These are phyloP conservation scores for Mimachlamys varia DNA, from an alignment of 2,888 invertebrate species.

Conservation along the genomic window DNA sequence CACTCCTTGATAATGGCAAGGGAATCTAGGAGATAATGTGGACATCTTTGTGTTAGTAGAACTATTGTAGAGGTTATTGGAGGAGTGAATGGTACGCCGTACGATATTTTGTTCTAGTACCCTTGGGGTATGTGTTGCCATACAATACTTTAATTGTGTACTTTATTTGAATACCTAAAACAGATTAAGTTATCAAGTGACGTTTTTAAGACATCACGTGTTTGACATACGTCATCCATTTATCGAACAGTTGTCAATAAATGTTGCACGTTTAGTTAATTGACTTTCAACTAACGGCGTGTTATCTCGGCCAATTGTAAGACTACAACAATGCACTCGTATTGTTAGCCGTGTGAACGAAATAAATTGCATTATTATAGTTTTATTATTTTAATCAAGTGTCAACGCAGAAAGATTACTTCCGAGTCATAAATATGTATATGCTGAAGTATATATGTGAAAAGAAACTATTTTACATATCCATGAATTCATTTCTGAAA, in stretches of 20 bases:
- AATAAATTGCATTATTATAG: background rate
- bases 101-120: background rate
- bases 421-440: background rate
- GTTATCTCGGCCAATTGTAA: background rate
- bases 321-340: no score
- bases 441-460: background rate
- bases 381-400: background rate
- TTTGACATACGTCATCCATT: background rate
- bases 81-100: background rate
- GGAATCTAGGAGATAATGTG: no score
- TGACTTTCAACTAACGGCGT: background rate
- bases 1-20: no score
- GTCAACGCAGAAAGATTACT: background rate
- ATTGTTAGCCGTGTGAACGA: no score
- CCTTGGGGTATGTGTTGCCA: background rate
- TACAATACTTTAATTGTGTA: background rate
- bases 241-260: background rate
- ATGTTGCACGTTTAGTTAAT: background rate
- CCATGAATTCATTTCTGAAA: no score
- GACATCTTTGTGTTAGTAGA: no score
- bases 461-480: no score
- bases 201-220: constrained; percentile 21
- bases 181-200: constrained; percentile 29
- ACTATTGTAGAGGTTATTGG: background rate
- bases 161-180: constrained; percentile 3